Conservation (phyloP, 2,113 vertebrate species). For the Mesocricetus auratus region DNA sequence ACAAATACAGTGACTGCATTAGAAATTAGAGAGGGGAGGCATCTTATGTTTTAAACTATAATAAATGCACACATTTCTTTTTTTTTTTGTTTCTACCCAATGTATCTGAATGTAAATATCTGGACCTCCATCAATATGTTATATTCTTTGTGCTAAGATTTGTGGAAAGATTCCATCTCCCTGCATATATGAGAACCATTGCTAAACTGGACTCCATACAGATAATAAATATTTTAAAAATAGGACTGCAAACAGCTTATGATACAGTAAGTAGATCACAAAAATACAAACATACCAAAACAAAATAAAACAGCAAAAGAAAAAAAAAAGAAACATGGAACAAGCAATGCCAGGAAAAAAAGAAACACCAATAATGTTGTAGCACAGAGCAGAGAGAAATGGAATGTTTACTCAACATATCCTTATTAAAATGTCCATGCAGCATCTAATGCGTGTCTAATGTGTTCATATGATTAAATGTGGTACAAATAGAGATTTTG, state of each 20-base stretch:
- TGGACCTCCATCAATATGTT: background rate
- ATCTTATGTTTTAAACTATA: background rate
- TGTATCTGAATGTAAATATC: background rate
- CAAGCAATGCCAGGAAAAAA: background rate
- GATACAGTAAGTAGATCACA: too few species aligned
- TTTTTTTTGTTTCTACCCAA: background rate
- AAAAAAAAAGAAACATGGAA: too few species aligned
- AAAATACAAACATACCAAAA: background rate
- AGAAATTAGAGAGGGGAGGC: background rate
- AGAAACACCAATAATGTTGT: background rate
- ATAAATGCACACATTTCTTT: background rate
- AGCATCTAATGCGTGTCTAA: background rate
- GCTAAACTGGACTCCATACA: background rate
- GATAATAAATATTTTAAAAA: background rate
- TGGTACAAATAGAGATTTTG: background rate
- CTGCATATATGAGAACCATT: background rate
- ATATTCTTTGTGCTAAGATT: background rate
- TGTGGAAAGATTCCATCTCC: background rate
- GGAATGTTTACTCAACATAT: background rate
- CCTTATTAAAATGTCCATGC: background rate
- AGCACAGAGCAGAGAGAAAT: background rate
- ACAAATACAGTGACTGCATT: background rate
- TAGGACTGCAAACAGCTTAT: background rate
- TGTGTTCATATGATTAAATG: background rate
- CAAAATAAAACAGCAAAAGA: background rate